These are phyloP conservation scores for Amazona vittata DNA, from an alignment of 2,113 vertebrate species.

Conservation along the genomic window DNA sequence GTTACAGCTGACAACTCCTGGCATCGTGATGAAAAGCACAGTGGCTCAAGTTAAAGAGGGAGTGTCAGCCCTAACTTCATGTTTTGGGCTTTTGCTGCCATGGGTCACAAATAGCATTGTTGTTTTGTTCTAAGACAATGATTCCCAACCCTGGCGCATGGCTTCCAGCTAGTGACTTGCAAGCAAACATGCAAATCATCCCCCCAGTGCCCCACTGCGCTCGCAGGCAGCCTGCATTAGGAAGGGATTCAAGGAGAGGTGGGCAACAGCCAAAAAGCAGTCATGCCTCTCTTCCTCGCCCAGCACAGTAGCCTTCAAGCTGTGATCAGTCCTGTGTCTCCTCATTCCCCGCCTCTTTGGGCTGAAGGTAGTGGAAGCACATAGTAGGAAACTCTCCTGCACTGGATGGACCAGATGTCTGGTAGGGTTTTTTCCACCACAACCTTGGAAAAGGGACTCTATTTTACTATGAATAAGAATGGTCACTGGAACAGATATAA, in stretches of 20 bases:
- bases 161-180: background rate
- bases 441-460: background rate
- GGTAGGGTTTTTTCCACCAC: background rate
- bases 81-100: background rate
- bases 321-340: background rate
- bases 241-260: background rate
- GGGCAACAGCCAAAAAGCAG: background rate
- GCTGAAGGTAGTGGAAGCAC: slow-evolving; percentile 3
- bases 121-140: background rate
- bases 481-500: background rate
- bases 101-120: background rate
- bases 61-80: background rate
- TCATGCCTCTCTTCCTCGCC: background rate
- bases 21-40: slow-evolving; percentile 13
- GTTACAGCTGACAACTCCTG: slow-evolving; percentile 66
- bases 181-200: background rate
- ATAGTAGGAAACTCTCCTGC: background rate
- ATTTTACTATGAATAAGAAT: background rate
- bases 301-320: background rate
- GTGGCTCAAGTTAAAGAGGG: slow-evolving; percentile 11
- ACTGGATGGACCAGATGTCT: background rate
- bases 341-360: background rate
- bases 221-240: background rate
- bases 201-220: background rate
- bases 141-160: background rate